phyloP scores from a whole-genome alignment of 2,797 vertebrate genomes.

The Pampus argenteus region DNA sequence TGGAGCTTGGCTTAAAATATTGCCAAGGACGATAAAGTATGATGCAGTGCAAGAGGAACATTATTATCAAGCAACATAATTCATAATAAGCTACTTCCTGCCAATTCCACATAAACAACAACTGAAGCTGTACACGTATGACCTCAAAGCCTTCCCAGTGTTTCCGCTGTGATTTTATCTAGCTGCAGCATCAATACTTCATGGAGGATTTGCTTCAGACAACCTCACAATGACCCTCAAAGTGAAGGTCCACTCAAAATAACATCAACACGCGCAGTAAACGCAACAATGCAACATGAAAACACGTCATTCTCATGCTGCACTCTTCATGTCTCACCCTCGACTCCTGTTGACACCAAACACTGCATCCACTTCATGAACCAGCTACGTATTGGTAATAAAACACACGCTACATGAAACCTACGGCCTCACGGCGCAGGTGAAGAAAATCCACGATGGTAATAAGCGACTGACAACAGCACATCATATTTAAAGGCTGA shows the following conservation, averaged over 20 bases:
- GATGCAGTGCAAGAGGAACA: not conserved
- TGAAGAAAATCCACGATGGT: not conserved
- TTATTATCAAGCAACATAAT: slow-evolving; percentile 10
- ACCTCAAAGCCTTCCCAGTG: slow-evolving; percentile 22
- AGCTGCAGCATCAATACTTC: not conserved
- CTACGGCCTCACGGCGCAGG: not conserved
- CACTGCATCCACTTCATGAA: not conserved
- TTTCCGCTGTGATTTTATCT: not conserved
- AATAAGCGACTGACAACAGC: slow-evolving; percentile 36
- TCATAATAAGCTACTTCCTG: slow-evolving; percentile 23
- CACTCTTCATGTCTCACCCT: not conserved
- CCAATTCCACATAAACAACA: slow-evolving; percentile 23
- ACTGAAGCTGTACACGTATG: slow-evolving; percentile 26
- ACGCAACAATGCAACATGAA: not conserved
- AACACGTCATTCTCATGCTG: not conserved
- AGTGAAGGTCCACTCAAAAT: not conserved
- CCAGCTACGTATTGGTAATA: not conserved
- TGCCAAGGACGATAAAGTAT: slow-evolving; percentile 26
- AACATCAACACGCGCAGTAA: not conserved
- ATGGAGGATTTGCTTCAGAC: slow-evolving; percentile 13
- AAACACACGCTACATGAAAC: not conserved
- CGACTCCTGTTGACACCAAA: not conserved
- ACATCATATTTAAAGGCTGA: slow-evolving; percentile 37
- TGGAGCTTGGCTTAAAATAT: not conserved
- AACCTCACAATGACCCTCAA: slow-evolving; percentile 1